A percentile compares a stretch with the other conserved stretches of the same genome.
These are phyloP conservation scores for Trachops cirrhosus DNA, from an alignment of 2,797 vertebrate species.

Conservation along the genomic window DNA sequence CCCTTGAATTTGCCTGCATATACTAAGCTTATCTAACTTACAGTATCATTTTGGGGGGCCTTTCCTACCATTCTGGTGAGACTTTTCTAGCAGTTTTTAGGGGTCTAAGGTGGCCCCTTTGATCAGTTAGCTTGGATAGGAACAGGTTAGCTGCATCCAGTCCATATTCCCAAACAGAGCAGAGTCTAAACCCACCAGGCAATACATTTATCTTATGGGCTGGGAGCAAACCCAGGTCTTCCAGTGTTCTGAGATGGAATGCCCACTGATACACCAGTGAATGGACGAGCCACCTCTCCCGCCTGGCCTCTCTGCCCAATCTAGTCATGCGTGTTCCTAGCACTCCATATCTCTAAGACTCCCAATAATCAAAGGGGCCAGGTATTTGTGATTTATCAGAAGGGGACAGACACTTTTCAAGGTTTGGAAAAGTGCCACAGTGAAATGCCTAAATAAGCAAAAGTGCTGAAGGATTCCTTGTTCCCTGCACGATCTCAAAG, in stretches of 20 bases:
- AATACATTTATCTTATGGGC: background rate
- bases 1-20: background rate
- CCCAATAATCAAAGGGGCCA: background rate
- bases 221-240: background rate
- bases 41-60: background rate
- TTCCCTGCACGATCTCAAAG: background rate
- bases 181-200: background rate
- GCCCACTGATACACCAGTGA: too few relatives aligned
- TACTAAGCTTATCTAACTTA: background rate
- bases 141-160: background rate
- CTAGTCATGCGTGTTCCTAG: background rate
- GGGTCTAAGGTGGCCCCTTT: background rate
- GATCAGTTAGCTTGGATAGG: background rate
- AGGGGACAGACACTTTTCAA: background rate
- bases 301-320: background rate
- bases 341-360: accelerated
- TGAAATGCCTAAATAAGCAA: background rate
- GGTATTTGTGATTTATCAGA: background rate
- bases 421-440: background rate
- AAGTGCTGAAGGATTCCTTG: background rate
- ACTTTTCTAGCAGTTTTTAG: background rate
- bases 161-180: background rate
- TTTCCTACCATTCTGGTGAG: background rate
- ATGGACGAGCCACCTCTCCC: background rate
- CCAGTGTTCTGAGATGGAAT: background rate